phyloP scores from a whole-genome alignment of 2,888 invertebrate species.

The Dendrolimus pini region DNA sequence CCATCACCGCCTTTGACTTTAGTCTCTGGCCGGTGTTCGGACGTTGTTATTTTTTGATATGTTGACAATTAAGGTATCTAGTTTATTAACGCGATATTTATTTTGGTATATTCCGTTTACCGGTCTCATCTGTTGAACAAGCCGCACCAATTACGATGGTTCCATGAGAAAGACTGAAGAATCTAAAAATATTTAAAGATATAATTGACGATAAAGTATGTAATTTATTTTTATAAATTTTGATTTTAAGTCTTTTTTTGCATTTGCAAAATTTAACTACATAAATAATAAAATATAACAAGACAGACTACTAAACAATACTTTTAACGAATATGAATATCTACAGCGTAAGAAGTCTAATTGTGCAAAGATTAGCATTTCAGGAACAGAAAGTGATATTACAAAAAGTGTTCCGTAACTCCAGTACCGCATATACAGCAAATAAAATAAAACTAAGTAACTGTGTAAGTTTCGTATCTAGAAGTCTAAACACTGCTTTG shows the following conservation, averaged over 20 bases:
- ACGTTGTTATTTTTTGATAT: constrained; percentile 3
- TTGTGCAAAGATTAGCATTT: neutral
- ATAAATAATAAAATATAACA: neutral
- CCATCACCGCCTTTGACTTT: constrained; percentile 30
- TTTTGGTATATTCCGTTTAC: constrained; percentile 14
- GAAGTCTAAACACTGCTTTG: neutral
- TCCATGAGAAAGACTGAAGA: constrained; percentile 16
- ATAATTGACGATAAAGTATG: too few relatives aligned
- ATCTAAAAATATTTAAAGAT: too few relatives aligned
- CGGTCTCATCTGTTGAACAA: constrained; percentile 44
- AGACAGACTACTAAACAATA: neutral
- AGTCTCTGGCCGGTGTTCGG: constrained; percentile 19
- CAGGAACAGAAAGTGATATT: neutral
- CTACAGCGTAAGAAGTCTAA: neutral
- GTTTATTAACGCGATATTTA: neutral
- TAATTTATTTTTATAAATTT: too few relatives aligned
- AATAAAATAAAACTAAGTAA: neutral
- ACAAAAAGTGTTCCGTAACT: neutral
- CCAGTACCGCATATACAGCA: neutral
- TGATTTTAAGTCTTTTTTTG: too few relatives aligned
- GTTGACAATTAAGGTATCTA: constrained; percentile 3
- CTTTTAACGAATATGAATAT: neutral
- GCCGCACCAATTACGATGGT: constrained; percentile 16
- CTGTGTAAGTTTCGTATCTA: neutral
- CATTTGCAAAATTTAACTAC: too few relatives aligned